Conservation (phyloP, 2,797 vertebrate genomes). For the Bradypodion ventrale region DNA sequence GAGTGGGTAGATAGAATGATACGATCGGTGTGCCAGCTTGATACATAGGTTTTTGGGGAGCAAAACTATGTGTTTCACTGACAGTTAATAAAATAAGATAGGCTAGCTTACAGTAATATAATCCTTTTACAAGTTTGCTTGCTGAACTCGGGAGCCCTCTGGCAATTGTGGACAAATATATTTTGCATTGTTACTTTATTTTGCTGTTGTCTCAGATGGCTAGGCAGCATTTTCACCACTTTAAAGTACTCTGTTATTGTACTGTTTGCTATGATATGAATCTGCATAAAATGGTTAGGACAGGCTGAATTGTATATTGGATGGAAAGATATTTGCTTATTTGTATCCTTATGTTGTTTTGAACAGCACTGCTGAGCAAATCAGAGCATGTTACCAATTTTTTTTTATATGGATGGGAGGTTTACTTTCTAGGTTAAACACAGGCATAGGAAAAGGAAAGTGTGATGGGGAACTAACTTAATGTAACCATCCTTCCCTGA, state of each 20-base stretch:
- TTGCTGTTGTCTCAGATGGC: slow-evolving; percentile 71
- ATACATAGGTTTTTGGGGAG: slow-evolving; percentile 50
- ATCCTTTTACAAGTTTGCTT: slow-evolving; percentile 71
- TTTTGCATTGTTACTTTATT: slow-evolving; percentile 68
- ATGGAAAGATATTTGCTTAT: slow-evolving; percentile 22
- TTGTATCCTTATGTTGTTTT: slow-evolving; percentile 11
- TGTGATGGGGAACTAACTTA: neutral
- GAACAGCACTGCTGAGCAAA: slow-evolving; percentile 9
- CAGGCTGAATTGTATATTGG: slow-evolving; percentile 43
- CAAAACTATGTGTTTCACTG: slow-evolving; percentile 56
- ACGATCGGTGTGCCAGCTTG: slow-evolving; percentile 50
- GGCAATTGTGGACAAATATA: slow-evolving; percentile 69
- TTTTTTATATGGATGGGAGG: neutral
- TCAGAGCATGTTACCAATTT: neutral
- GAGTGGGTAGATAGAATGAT: slow-evolving; percentile 21
- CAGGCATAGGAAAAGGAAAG: neutral
- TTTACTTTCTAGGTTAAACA: neutral
- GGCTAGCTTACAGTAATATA: slow-evolving; percentile 65
- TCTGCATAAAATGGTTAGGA: slow-evolving; percentile 44
- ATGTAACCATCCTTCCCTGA: too few relatives aligned
- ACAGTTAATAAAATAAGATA: slow-evolving; percentile 70
- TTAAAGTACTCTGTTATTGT: slow-evolving; percentile 63
- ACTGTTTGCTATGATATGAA: slow-evolving; percentile 27
- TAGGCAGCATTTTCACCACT: slow-evolving; percentile 65
- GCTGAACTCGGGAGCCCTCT: slow-evolving; percentile 65